Evolutionary conservation across 64 coral and sea anemone genomes (phyloP), one percentile per base, ranked within the genome.

Genomic region (Acropora tenuis): DNA sequence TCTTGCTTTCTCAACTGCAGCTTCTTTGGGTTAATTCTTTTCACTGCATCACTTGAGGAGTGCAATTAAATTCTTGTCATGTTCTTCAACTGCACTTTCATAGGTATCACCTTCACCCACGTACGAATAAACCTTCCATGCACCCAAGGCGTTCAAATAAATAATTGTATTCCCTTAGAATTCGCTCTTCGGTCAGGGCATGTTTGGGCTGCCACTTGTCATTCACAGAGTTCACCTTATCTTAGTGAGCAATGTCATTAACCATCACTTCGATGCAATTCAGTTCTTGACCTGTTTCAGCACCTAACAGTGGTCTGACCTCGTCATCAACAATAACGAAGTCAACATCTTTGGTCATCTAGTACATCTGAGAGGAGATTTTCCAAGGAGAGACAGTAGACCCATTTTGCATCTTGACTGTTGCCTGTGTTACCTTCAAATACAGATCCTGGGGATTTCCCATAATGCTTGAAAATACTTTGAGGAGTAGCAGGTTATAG

Each of bases 131-230:
- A 16, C 79, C 78, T 30, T 63, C 18, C 19, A 81, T 43, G 60
- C 77, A 71, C 60, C 89, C 89, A 11, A 84, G 43, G 11, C 79
- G 69, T 53, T 83, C 30, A 83, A 91, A 91, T 43, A 91, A 79
- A 45, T 91, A 69, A 8, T 41, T 13, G 50, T 84, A 91, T 40
- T 91, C 89, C 63, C 41, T 71, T 58, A 91, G 43, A 59, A 83
- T 82, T 4, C 52, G 9, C 52, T 55, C 9, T 55, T 55, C 9
- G 4, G 9, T 55, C 4, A 55, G 4, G 9, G 9, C 9, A 55
- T 9, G 4, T 9, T 55, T 55, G 52, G 52, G 4, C 52, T 55
- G 52, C 4, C 4, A 55, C 45, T 69, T 55, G 44, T 50, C 17
- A 74, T 82, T 91, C 12, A 73, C 48, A 2, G 61, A 20, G 8